Base-by-base conservation (phyloP, 2,888 invertebrate genomes). In the Kuschelorhynchus macadamiae region DNA sequence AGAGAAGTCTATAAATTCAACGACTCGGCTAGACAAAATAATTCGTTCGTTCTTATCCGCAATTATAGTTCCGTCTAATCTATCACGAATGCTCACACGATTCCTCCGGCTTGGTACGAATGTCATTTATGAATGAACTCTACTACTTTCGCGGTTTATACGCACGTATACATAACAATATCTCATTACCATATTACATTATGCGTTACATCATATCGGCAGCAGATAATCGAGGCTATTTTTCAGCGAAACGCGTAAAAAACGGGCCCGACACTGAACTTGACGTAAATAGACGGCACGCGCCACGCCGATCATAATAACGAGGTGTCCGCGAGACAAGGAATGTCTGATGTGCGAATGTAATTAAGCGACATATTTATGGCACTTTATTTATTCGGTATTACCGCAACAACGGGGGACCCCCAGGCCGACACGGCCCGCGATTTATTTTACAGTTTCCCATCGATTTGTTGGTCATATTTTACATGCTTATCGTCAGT, bases 281-380 rank as follows among this genome's bases (percentile, higher is more conserved):
- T 60, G 39, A 61, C 60, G 67, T 67, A 53, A 57, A 57, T 39
- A 32, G 64, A 16, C 47, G 60, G 61, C 66, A 66, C 66, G 66
- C 44, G 66, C 49, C 66, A 52, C 47, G 41, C 64, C 47, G 64
- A 56, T 56, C 62, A 62, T 46, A 42, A 49, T 49, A 57, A 49
- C 64, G 50, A 61, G 61, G 61, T n/a, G n/a, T 61, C 56, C 39
- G 33, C 55, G 49, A 33, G 47, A 56, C 56, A 56, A 52, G 66
- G 52, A 66, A 59, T 64, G 62, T 55, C 53, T 61, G 61, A 61
- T 61, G 52, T 61, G 61, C 61, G 46, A 62, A 62, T 55, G 50
- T 60, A 59, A 66, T 66, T 60, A 67, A 55, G 61, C 61, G 42
- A 55, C 61, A 55, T 53, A 65, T 65, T 65, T 65, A 65, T 57